These are phyloP conservation scores for Ancistrus triradiatus DNA, from an alignment of 2,113 vertebrate species.

Conservation along the genomic window DNA sequence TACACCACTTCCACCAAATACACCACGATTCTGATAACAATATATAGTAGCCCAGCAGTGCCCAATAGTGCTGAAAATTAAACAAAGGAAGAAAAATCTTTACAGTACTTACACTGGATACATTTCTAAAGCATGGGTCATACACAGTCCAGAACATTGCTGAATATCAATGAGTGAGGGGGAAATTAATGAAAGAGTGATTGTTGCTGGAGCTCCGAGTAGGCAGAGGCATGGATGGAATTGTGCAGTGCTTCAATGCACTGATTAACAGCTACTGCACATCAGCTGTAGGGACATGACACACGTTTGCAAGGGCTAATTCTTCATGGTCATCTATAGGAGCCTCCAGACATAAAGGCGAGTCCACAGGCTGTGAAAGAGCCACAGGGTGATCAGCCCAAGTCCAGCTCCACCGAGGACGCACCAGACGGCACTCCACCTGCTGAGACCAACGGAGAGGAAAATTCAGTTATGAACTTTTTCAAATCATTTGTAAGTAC, in stretches of 20 bases:
- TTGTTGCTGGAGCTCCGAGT: constrained; percentile 69
- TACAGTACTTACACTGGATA: constrained; percentile 28
- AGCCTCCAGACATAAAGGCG: constrained; percentile 51
- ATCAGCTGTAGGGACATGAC: constrained; percentile 55
- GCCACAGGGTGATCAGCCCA: constrained; percentile 42
- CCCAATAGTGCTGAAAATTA: too few relatives aligned
- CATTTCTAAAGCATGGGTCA: constrained; percentile 51
- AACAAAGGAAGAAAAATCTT: neutral
- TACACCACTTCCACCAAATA: too few relatives aligned
- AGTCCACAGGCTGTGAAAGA: constrained; percentile 46
- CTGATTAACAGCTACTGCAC: constrained; percentile 66
- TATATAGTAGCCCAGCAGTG: too few relatives aligned
- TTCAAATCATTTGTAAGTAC: constrained; percentile 90
- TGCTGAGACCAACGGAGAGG: constrained; percentile 59
- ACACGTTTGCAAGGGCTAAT: constrained; percentile 56
- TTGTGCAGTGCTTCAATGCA: constrained; percentile 72
- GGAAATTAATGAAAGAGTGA: constrained; percentile 70
- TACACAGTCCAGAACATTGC: constrained; percentile 63
- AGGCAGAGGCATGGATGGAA: constrained; percentile 79
- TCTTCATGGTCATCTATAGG: constrained; percentile 64
- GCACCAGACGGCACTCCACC: constrained; percentile 38
- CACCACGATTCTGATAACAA: too few relatives aligned
- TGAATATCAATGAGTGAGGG: constrained; percentile 76
- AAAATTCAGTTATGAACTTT: constrained; percentile 93
- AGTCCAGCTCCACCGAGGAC: constrained; percentile 35